phyloP scores from a whole-genome alignment of 1,140 invertebrate species.

The Charaxes varanes region DNA sequence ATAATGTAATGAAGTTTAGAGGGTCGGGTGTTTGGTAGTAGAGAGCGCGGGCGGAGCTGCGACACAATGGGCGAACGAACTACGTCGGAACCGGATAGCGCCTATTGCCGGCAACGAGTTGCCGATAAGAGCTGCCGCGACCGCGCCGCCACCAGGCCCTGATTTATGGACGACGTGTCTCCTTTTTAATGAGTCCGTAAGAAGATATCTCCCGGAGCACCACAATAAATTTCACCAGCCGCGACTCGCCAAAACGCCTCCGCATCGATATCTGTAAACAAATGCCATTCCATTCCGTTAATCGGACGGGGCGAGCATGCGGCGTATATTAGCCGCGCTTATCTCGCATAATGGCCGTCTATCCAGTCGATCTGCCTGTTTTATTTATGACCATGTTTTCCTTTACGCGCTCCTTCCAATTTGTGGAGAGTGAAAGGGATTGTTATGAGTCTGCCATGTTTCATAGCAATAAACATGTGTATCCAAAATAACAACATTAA shows the following conservation, averaged over 20 bases:
- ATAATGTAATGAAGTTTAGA: slow-evolving; percentile 58
- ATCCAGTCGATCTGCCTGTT: slow-evolving; percentile 70
- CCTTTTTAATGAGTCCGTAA: slow-evolving; percentile 73
- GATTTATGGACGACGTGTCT: slow-evolving; percentile 72
- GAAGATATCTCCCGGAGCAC: slow-evolving; percentile 67
- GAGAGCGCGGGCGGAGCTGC: slow-evolving; percentile 26
- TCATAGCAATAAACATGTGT: slow-evolving; percentile 72
- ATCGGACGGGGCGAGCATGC: slow-evolving; percentile 54
- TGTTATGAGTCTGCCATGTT: slow-evolving; percentile 71
- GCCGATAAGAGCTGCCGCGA: slow-evolving; percentile 52
- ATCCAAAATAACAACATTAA: slow-evolving; percentile 71
- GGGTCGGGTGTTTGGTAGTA: slow-evolving; percentile 36
- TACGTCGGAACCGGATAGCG: slow-evolving; percentile 69
- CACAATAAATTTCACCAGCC: slow-evolving; percentile 65
- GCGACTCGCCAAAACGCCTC: slow-evolving; percentile 60
- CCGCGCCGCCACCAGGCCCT: slow-evolving; percentile 41
- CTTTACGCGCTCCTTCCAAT: slow-evolving; percentile 70
- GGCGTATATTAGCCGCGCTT: slow-evolving; percentile 65
- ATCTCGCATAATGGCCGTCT: slow-evolving; percentile 68
- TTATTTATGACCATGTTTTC: slow-evolving; percentile 72
- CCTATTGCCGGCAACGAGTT: slow-evolving; percentile 62
- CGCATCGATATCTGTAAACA: slow-evolving; percentile 68
- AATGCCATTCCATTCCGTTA: slow-evolving; percentile 62
- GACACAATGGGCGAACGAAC: slow-evolving; percentile 53
- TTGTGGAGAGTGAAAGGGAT: slow-evolving; percentile 72